phyloP scores from a whole-genome alignment of 2,113 vertebrate species.

The Takifugu flavidus region DNA sequence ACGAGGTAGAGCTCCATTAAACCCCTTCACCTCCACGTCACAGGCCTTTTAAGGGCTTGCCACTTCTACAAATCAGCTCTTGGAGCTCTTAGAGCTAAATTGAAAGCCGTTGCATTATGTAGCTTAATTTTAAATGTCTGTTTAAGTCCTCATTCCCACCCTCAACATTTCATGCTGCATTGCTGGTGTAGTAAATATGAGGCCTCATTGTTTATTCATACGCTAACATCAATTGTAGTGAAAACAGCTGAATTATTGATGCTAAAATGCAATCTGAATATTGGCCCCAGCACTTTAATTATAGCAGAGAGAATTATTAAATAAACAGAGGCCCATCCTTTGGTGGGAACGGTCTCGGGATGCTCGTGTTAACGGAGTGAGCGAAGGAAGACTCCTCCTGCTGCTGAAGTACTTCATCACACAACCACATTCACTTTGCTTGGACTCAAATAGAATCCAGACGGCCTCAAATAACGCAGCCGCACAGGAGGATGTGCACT shows the following conservation, averaged over 20 bases:
- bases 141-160: slow-evolving; percentile 67
- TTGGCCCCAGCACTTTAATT: slow-evolving; percentile 79
- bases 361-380: slow-evolving; percentile 48
- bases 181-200: slow-evolving; percentile 71
- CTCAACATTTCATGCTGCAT: not conserved
- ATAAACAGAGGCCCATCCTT: slow-evolving; percentile 62
- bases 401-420: slow-evolving; percentile 42
- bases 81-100: slow-evolving; percentile 71
- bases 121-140: slow-evolving; percentile 80
- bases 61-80: slow-evolving; percentile 77
- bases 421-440: slow-evolving; percentile 18
- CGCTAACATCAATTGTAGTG: slow-evolving; percentile 79
- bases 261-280: slow-evolving; percentile 81
- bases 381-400: slow-evolving; percentile 47
- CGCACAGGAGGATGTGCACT: slow-evolving; percentile 27
- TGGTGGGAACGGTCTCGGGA: slow-evolving; percentile 49
- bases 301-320: slow-evolving; percentile 75
- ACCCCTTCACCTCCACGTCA: slow-evolving; percentile 51
- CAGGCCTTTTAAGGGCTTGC: slow-evolving; percentile 74
- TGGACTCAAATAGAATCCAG: slow-evolving; percentile 33
- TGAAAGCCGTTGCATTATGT: slow-evolving; percentile 79
- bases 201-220: slow-evolving; percentile 81
- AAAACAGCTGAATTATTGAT: slow-evolving; percentile 83
- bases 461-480: slow-evolving; percentile 20
- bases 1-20: slow-evolving; percentile 72